Conservation (phyloP, 1,140 invertebrate genomes). For the Eciton burchellii region DNA sequence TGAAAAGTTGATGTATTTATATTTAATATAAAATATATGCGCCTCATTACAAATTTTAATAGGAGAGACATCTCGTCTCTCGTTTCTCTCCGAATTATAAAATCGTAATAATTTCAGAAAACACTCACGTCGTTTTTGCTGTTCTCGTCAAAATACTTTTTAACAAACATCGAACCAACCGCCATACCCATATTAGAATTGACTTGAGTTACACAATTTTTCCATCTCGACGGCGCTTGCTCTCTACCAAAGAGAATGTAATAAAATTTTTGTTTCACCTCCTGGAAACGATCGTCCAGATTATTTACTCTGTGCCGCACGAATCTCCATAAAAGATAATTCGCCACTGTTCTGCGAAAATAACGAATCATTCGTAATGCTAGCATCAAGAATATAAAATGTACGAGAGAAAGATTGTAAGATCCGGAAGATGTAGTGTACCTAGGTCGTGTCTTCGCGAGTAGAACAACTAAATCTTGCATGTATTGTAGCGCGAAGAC, state of each 20-base stretch:
- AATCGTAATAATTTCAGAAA: not conserved
- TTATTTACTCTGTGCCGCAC: constrained; percentile 94
- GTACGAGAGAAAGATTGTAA: not conserved
- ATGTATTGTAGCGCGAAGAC: constrained; percentile 91
- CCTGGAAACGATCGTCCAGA: constrained; percentile 91
- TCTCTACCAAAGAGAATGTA: constrained; percentile 91
- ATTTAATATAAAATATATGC: not conserved
- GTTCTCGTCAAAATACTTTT: constrained; percentile 93
- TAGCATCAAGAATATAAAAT: not conserved
- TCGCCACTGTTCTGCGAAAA: constrained; percentile 86
- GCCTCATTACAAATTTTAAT: no score
- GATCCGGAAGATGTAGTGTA: constrained; percentile 45
- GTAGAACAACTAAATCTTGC: constrained; percentile 84
- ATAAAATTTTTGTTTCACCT: constrained; percentile 88
- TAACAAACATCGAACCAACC: constrained; percentile 93
- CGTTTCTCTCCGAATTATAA: not conserved
- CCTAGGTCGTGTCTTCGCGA: constrained; percentile 83
- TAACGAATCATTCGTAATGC: not conserved
- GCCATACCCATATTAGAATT: constrained; percentile 95
- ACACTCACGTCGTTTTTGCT: constrained; percentile 90
- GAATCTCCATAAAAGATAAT: constrained; percentile 95
- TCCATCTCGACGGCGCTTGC: constrained; percentile 92
- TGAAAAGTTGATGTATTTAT: not conserved
- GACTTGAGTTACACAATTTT: constrained; percentile 92
- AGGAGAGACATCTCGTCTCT: no score